These are phyloP conservation scores for Plectrocnemia conspersa DNA, from an alignment of 1,140 invertebrate genomes.

Conservation along the genomic window DNA sequence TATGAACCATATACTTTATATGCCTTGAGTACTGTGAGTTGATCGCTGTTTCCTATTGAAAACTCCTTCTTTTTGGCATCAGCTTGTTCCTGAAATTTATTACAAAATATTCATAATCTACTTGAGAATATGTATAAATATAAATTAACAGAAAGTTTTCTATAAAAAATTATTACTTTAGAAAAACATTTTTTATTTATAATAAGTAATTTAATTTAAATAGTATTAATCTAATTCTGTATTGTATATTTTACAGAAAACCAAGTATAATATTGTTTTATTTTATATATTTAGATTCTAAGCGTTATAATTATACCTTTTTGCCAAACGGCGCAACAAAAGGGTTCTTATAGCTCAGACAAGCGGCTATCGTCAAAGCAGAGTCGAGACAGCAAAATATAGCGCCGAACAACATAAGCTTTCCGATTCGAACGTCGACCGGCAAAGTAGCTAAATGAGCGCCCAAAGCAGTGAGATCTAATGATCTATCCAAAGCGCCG, in stretches of 20 bases:
- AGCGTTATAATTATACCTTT: conserved; percentile 42
- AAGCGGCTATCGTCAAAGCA: conserved; percentile 86
- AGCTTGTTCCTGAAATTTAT: conserved; percentile 58
- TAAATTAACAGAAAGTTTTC: too few relatives aligned
- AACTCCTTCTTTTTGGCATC: conserved; percentile 70
- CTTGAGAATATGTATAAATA: too few relatives aligned
- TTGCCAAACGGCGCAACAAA: conserved; percentile 75
- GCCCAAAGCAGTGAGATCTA: conserved; percentile 82
- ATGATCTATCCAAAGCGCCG: conserved; percentile 76
- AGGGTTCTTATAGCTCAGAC: conserved; percentile 79
- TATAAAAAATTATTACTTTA: conserved; percentile 9
- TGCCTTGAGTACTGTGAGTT: conserved; percentile 72
- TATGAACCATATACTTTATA: conserved; percentile 58
- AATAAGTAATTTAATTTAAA: conserved; percentile 14
- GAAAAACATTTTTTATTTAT: background rate
- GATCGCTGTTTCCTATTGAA: conserved; percentile 70
- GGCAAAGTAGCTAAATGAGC: conserved; percentile 84
- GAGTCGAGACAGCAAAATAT: conserved; percentile 93
- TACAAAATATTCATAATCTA: too few relatives aligned
- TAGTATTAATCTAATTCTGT: background rate
- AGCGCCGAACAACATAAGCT: conserved; percentile 85
- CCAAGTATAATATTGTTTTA: background rate
- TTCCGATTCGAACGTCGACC: conserved; percentile 84
- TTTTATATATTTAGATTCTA: conserved; percentile 7
- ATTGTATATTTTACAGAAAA: background rate